phyloP scores from a whole-genome alignment of 2,888 invertebrate species.

The Gandaritis pyraliata region DNA sequence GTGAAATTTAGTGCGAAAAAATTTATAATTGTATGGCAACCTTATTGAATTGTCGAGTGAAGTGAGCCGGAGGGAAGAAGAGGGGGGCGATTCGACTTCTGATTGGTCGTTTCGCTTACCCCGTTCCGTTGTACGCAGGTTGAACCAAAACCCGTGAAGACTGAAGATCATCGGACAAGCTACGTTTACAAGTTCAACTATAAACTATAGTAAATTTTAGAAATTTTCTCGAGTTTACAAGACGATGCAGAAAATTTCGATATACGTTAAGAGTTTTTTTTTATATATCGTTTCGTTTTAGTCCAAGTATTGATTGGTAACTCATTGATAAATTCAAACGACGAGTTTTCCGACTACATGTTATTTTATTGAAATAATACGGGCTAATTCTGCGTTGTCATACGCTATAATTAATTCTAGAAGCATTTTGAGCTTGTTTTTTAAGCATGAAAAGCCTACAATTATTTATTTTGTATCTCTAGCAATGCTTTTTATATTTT shows the following conservation, averaged over 20 bases:
- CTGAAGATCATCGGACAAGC: conserved; percentile 37
- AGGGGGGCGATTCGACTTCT: conserved; percentile 77
- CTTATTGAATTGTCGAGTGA: conserved; percentile 48
- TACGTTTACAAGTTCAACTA: conserved; percentile 29
- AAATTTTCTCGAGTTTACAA: conserved; percentile 24
- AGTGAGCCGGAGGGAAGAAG: conserved; percentile 73
- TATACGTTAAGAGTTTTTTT: conserved; percentile 32
- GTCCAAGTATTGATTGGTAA: conserved; percentile 44
- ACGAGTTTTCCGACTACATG: conserved; percentile 74
- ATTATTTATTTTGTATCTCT: not conserved
- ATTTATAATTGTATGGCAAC: conserved; percentile 55
- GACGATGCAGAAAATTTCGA: conserved; percentile 24
- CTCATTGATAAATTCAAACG: conserved; percentile 60
- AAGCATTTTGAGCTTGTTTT: not conserved
- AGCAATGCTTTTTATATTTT: not conserved
- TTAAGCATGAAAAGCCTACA: not conserved
- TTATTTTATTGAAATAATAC: conserved; percentile 63
- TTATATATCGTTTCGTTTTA: conserved; percentile 39
- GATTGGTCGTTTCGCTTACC: conserved; percentile 76
- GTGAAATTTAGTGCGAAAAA: not conserved
- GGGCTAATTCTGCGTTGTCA: not conserved
- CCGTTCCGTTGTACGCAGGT: conserved; percentile 82
- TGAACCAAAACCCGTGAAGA: conserved; percentile 80
- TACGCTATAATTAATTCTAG: not conserved
- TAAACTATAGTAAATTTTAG: conserved; percentile 25